Evolutionary conservation across 1,140 invertebrate species (phyloP).

Genomic region (Trichomalopsis sarcophagae): DNA sequence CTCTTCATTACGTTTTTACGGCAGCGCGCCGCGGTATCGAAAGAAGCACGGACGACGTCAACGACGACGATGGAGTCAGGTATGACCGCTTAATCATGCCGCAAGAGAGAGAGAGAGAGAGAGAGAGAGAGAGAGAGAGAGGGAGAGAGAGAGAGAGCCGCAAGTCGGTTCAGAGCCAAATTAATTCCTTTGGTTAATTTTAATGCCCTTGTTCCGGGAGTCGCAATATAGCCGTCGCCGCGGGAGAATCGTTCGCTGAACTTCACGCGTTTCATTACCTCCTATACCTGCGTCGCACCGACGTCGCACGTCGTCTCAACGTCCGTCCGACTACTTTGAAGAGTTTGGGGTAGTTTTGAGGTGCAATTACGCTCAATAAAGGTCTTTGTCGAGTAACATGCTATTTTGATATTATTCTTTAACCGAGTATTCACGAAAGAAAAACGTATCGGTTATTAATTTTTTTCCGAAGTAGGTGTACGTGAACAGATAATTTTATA

Average conservation of each 20-base stretch:
- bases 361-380: no score
- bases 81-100: constrained; percentile 35
- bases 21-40: not conserved
- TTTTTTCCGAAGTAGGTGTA: no score
- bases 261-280: not conserved
- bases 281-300: no score
- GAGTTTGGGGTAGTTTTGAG: no score
- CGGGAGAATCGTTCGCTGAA: constrained; percentile 12
- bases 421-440: no score
- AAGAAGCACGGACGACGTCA: not conserved
- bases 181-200: constrained; percentile 49
- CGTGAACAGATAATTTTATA: no score
- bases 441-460: no score
- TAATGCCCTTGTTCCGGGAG: constrained; percentile 20
- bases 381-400: no score
- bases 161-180: not conserved
- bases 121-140: not conserved
- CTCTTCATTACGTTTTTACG: constrained; percentile 47
- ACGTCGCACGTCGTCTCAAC: no score
- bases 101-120: constrained; percentile 4
- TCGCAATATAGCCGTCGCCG: not conserved
- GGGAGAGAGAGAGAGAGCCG: not conserved
- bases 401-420: no score
- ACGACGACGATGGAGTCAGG: constrained; percentile 32
- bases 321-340: no score